Conservation (phyloP, 2,113 vertebrate species). For the Vicugna pacos region DNA sequence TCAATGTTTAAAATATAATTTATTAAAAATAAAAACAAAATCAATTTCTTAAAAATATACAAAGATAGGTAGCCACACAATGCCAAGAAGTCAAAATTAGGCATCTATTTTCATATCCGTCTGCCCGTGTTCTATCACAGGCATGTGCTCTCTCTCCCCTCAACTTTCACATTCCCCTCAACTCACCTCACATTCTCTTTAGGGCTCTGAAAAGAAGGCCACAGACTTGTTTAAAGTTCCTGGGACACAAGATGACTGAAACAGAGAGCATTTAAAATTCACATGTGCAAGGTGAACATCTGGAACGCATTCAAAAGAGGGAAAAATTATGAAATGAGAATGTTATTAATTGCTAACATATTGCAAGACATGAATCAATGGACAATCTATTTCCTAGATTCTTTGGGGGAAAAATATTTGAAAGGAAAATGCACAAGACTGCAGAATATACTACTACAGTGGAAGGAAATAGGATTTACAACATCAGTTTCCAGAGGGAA, state of each 20-base stretch:
- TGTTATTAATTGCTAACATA: slow-evolving; percentile 68
- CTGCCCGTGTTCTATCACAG: neutral
- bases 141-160: neutral
- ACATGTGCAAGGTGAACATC: slow-evolving; percentile 63
- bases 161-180: neutral
- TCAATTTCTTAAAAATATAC: neutral
- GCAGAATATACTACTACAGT: accelerated
- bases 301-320: slow-evolving; percentile 52
- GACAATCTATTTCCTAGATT: neutral
- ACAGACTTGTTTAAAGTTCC: neutral
- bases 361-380: slow-evolving; percentile 65
- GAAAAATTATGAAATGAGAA: slow-evolving; percentile 62
- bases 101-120: neutral
- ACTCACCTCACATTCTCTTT: neutral
- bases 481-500: neutral
- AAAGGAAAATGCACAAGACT: neutral
- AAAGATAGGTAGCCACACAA: neutral
- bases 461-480: neutral
- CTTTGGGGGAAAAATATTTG: neutral
- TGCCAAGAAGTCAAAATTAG: neutral
- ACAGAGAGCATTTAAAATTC: slow-evolving; percentile 58
- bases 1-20: neutral
- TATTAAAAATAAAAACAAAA: slow-evolving; percentile 1
- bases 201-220: neutral
- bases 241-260: neutral